These are phyloP conservation scores for Falco rusticolus DNA, from an alignment of 2,797 vertebrate species.

Conservation along the genomic window DNA sequence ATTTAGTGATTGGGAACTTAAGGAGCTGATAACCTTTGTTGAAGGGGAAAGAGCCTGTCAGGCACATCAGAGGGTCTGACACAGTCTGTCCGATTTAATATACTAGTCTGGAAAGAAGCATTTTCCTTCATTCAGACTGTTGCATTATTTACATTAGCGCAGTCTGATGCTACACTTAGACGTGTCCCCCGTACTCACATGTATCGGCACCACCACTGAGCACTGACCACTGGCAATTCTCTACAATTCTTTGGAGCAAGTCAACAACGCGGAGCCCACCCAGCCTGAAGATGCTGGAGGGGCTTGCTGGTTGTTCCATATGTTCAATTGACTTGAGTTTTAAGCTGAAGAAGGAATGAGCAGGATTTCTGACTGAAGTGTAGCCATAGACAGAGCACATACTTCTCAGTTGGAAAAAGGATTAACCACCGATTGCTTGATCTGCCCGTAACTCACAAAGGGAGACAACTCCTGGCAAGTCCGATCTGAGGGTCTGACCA, in stretches of 20 bases:
- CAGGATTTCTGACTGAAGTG: background rate
- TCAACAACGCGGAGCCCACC: background rate
- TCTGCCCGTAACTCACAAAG: background rate
- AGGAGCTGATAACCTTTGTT: background rate
- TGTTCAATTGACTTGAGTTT: background rate
- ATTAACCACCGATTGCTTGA: background rate
- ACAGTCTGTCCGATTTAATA: background rate
- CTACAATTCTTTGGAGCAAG: background rate
- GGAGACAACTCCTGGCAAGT: background rate
- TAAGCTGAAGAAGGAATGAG: background rate
- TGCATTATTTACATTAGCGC: accelerated
- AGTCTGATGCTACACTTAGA: background rate
- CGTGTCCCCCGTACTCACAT: accelerated
- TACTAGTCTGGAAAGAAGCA: background rate
- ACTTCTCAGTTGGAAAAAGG: background rate
- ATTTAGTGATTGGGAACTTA: background rate
- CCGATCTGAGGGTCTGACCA: background rate
- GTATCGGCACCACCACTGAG: accelerated
- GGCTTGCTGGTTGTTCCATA: background rate
- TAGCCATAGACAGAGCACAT: background rate
- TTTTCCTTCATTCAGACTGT: background rate
- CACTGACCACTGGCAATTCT: accelerated
- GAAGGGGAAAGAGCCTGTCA: background rate
- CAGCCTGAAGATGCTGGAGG: background rate
- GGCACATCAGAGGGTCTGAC: background rate